Evolutionary conservation across 2,888 invertebrate genomes (phyloP).

Genomic region (Cosmia trapezina): DNA sequence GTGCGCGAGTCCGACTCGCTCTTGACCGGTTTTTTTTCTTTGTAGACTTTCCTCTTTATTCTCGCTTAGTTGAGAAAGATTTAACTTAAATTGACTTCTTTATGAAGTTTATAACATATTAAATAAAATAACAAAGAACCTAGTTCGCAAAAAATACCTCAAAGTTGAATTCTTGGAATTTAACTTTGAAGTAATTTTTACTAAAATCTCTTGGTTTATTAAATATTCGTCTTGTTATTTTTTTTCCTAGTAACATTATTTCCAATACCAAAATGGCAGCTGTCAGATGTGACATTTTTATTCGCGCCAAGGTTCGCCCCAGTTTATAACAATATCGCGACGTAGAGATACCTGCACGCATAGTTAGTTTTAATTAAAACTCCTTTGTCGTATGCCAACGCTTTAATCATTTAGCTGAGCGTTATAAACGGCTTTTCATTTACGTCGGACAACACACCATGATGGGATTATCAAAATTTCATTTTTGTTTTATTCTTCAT

Average conservation of each 20-base stretch:
- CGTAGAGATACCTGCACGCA: constrained; percentile 53
- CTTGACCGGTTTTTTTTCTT: too few species aligned
- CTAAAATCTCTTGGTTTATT: neutral
- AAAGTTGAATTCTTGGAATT: neutral
- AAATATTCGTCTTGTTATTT: neutral
- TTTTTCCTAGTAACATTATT: constrained; percentile 11
- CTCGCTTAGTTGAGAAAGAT: neutral
- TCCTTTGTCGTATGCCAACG: constrained; percentile 57
- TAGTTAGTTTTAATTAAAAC: constrained; percentile 63
- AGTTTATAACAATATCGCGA: constrained; percentile 43
- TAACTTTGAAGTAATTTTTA: too few species aligned
- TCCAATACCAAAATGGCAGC: constrained; percentile 43
- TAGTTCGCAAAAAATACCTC: neutral
- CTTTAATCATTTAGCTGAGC: constrained; percentile 50
- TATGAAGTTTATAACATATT: neutral
- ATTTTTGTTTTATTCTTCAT: constrained; percentile 12
- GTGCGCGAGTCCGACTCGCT: too few species aligned
- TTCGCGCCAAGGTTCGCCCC: constrained; percentile 39
- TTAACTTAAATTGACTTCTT: constrained; percentile 24
- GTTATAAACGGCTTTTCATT: constrained; percentile 53
- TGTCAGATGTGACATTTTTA: constrained; percentile 50
- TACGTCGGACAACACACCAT: constrained; percentile 20
- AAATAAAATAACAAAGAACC: neutral
- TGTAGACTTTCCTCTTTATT: constrained; percentile 34
- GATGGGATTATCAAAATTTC: constrained; percentile 32